Percentiles rank a stretch among this genome's conserved stretches.
These are phyloP conservation scores for Saccopteryx leptura DNA, from an alignment of 2,113 vertebrate genomes.

Conservation along the genomic window DNA sequence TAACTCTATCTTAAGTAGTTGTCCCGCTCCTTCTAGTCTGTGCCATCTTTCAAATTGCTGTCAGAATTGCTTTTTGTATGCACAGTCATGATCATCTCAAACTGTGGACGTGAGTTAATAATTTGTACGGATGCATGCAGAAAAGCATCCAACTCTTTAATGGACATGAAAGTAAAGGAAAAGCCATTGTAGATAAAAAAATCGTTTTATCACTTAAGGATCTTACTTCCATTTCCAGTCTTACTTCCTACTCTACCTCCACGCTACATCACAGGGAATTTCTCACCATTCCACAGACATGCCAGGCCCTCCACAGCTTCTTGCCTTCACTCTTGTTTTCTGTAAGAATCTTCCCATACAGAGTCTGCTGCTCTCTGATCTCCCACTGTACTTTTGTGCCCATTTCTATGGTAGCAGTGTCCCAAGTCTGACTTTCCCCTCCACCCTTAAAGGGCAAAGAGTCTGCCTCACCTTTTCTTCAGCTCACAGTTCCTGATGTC, in stretches of 20 bases:
- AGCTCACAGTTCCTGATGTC: not conserved
- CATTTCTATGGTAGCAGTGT: not conserved
- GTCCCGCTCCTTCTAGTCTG: not conserved
- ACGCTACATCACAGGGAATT: not conserved
- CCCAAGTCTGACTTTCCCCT: not conserved
- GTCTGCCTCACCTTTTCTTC: not conserved
- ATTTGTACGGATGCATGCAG: not conserved
- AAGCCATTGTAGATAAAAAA: not conserved
- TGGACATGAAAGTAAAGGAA: not conserved
- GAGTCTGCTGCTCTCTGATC: not conserved
- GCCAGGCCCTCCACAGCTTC: not conserved
- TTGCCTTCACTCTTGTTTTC: not conserved
- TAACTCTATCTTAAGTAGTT: not conserved
- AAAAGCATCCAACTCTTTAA: not conserved
- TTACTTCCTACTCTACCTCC: not conserved
- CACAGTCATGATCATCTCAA: not conserved
- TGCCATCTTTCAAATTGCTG: not conserved
- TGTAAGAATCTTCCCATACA: not conserved
- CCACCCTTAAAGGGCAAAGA: not conserved
- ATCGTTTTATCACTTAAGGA: not conserved
- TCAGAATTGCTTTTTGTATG: not conserved
- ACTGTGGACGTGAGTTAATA: not conserved
- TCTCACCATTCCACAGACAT: not conserved
- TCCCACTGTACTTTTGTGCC: not conserved
- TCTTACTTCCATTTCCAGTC: conserved; percentile 1